Percentiles rank a stretch among this genome's conserved stretches.
Evolutionary conservation across 1,140 invertebrate species (phyloP).

Genomic region (Drosophila kikkawai): DNA sequence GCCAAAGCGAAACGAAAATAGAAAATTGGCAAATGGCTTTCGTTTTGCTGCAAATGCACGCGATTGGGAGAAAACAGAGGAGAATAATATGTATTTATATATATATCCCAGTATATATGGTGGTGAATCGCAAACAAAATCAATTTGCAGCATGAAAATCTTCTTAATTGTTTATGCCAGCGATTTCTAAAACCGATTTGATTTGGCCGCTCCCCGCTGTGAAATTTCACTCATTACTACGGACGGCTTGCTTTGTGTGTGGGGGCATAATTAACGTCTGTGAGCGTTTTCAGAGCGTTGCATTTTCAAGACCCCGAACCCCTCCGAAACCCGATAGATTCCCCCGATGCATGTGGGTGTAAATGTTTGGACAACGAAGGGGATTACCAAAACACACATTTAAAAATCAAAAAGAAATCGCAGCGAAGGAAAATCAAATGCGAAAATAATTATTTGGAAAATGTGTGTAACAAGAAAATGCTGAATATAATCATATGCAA

Average conservation of each 20-base stretch:
- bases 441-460: constrained; percentile 42
- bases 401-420: constrained; percentile 32
- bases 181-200: constrained; percentile 46
- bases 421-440: constrained; percentile 22
- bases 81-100: constrained; percentile 10
- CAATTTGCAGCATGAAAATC: constrained; percentile 71
- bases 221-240: constrained; percentile 70
- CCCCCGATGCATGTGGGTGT: constrained; percentile 1
- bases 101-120: constrained; percentile 6
- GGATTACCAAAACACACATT: constrained; percentile 4
- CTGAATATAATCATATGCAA: constrained; percentile 81
- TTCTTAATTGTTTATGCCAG: constrained; percentile 73
- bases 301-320: constrained; percentile 25
- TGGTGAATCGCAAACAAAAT: constrained; percentile 52
- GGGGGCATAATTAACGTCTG: constrained; percentile 60
- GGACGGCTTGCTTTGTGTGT: constrained; percentile 41
- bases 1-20: constrained; percentile 77
- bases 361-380: neutral
- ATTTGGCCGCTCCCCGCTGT: neutral
- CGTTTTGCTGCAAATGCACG: constrained; percentile 55
- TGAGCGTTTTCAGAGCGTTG: constrained; percentile 68
- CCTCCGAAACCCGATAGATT: neutral
- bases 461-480: constrained; percentile 70
- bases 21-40: constrained; percentile 69
- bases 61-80: constrained; percentile 52